Evolutionary conservation across 2,113 vertebrate genomes (phyloP).

Genomic region (Oncorhynchus gorbuscha): DNA sequence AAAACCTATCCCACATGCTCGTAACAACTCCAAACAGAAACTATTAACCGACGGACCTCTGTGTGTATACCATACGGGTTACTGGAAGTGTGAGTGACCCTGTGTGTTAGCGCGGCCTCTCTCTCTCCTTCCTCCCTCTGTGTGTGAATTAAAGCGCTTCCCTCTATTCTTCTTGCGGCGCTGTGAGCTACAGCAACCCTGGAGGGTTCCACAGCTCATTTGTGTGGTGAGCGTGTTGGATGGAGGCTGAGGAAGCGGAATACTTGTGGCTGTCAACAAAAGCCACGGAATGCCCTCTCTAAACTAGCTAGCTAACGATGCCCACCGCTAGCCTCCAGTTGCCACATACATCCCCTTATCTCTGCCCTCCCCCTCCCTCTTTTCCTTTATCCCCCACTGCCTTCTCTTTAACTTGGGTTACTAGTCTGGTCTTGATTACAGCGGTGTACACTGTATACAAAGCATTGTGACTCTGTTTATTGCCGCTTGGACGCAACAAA

Average conservation of each 20-base stretch:
- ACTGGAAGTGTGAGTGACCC: background rate
- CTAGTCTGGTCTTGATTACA: slow-evolving; percentile 37
- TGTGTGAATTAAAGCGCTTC: slow-evolving; percentile 21
- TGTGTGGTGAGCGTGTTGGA: slow-evolving; percentile 40
- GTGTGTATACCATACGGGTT: background rate
- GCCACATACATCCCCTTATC: slow-evolving; percentile 13
- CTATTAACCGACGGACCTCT: background rate
- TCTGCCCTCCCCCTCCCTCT: background rate
- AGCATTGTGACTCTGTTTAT: slow-evolving; percentile 35
- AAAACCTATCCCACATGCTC: slow-evolving; percentile 18
- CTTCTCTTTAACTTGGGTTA: background rate
- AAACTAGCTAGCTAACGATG: slow-evolving; percentile 37
- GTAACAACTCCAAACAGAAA: slow-evolving; percentile 38
- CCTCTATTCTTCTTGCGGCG: background rate
- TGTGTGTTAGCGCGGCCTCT: background rate
- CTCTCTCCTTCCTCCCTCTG: slow-evolving; percentile 9
- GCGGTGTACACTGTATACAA: slow-evolving; percentile 17
- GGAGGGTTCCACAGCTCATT: slow-evolving; percentile 33
- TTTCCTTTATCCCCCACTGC: background rate
- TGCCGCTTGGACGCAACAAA: slow-evolving; percentile 37
- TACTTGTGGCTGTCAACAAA: slow-evolving; percentile 59
- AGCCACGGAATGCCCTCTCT: slow-evolving; percentile 47
- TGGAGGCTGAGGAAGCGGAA: slow-evolving; percentile 38
- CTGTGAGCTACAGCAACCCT: background rate
- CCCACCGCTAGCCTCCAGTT: slow-evolving; percentile 24